Percentiles rank a stretch among this genome's conserved stretches.
Conservation (phyloP, 2,113 vertebrate genomes). For the Neolamprologus modestus region DNA sequence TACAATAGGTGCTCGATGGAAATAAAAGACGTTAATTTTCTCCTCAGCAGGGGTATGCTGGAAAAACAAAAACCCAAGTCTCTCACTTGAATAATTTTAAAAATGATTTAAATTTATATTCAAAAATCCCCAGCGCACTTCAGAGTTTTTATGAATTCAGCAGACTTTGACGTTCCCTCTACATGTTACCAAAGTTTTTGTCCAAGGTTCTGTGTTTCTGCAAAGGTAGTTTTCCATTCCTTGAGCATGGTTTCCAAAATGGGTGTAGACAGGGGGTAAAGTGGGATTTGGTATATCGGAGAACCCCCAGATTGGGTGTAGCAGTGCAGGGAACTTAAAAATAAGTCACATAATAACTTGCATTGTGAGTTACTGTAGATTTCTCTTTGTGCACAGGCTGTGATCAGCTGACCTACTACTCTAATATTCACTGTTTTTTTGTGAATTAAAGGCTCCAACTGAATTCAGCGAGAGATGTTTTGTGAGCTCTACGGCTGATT, state of each 20-base stretch:
- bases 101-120: not conserved
- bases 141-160: not conserved
- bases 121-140: not conserved
- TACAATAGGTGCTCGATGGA: not conserved
- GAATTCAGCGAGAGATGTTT: not conserved
- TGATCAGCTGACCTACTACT: not conserved
- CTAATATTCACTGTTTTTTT: not conserved
- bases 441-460: not conserved
- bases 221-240: not conserved
- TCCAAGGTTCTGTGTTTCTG: not conserved
- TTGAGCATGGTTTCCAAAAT: not conserved
- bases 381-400: not conserved
- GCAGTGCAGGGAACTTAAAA: not conserved
- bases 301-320: not conserved
- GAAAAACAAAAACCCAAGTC: not conserved
- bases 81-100: not conserved
- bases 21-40: not conserved
- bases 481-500: not conserved
- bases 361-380: not conserved
- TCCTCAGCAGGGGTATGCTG: not conserved
- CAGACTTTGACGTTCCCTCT: not conserved
- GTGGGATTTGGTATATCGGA: not conserved
- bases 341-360: not conserved
- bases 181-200: not conserved
- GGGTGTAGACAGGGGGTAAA: not conserved